These are phyloP conservation scores for Ornithorhynchus anatinus DNA, from an alignment of 2,113 vertebrate species.

Conservation along the genomic window DNA sequence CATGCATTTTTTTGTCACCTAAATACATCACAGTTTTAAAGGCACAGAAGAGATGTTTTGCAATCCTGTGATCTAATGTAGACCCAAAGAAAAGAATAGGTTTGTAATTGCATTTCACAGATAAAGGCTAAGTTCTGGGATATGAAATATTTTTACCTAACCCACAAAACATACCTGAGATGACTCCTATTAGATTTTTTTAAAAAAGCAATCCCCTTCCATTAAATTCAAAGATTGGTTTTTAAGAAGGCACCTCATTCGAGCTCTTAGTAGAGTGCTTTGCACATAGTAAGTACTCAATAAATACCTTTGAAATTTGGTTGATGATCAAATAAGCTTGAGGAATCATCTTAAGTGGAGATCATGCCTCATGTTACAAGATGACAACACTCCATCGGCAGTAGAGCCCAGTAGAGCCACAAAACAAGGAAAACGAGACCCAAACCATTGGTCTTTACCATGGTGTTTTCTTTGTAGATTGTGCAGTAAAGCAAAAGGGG, in stretches of 20 bases:
- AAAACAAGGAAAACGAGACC: no score
- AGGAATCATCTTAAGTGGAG: no score
- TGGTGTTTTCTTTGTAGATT: no score
- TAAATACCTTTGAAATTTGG: no score
- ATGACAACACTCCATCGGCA: no score
- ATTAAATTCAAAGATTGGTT: conserved; percentile 1
- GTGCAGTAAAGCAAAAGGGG: no score
- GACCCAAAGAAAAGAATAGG: conserved; percentile 53
- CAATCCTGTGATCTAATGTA: conserved; percentile 70
- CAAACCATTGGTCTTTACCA: no score
- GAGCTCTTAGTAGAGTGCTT: no score
- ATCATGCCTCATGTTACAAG: no score
- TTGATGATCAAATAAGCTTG: no score
- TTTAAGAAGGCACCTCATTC: neutral
- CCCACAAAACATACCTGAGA: conserved; percentile 59
- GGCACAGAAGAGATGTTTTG: conserved; percentile 32
- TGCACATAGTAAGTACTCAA: no score
- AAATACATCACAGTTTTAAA: conserved; percentile 29
- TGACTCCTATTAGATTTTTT: conserved; percentile 17
- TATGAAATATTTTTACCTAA: conserved; percentile 36
- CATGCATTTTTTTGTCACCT: conserved; percentile 10
- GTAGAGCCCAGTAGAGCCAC: no score
- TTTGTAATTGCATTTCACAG: conserved; percentile 70
- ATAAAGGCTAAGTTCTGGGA: conserved; percentile 71
- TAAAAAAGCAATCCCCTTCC: neutral